Conservation (phyloP, 2,113 vertebrate genomes). For the Caloenas nicobarica region DNA sequence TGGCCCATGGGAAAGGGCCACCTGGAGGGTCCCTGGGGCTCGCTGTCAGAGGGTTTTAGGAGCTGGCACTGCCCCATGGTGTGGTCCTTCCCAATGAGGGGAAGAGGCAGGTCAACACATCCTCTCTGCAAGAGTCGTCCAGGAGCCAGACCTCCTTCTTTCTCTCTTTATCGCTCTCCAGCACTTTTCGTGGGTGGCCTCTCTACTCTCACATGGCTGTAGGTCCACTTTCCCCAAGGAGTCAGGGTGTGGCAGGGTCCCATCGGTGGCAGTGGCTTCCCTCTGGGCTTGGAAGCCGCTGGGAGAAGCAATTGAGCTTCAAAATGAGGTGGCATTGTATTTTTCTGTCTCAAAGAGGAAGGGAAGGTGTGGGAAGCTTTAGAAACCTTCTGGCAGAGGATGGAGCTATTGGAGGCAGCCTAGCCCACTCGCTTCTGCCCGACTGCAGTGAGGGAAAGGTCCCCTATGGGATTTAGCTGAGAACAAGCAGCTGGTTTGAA, state of each 20-base stretch:
- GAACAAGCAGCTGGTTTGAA: conserved; percentile 29
- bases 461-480: conserved; percentile 38
- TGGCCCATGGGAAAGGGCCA: neutral
- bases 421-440: conserved; percentile 49
- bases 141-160: neutral
- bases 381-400: conserved; percentile 59
- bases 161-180: neutral
- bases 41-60: conserved; percentile 7
- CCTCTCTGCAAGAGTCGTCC: neutral
- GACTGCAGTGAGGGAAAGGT: conserved; percentile 30
- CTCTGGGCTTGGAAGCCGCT: neutral
- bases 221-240: conserved; percentile 1
- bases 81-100: neutral
- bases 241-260: conserved; percentile 3
- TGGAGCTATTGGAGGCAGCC: conserved; percentile 43
- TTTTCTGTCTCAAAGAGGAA: conserved; percentile 52
- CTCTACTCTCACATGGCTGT: conserved; percentile 1
- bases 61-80: neutral
- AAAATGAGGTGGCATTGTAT: neutral
- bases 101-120: neutral
- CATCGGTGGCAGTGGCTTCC: neutral
- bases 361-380: conserved; percentile 61
- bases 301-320: neutral
- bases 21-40: neutral
- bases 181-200: neutral